phyloP scores from a whole-genome alignment of 2,888 invertebrate genomes.

The Trissolcus brochymenae region DNA sequence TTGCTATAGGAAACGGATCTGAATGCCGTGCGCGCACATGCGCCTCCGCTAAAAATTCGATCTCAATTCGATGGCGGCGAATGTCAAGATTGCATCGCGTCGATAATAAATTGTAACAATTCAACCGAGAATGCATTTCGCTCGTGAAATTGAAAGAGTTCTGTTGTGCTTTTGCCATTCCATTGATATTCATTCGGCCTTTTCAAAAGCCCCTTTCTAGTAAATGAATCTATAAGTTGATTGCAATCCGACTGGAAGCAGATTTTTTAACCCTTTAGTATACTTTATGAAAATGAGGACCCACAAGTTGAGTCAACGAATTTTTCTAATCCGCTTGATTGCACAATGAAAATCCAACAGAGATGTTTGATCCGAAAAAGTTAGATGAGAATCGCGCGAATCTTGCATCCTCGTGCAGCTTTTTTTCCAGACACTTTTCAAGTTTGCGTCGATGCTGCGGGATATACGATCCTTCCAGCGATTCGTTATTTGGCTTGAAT shows the following conservation, averaged over 20 bases:
- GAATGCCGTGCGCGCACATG: conserved; percentile 29
- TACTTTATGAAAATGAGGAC: no score
- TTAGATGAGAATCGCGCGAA: neutral
- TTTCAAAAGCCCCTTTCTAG: neutral
- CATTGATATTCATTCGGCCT: conserved; percentile 7
- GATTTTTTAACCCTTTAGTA: no score
- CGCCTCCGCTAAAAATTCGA: conserved; percentile 58
- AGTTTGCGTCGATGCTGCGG: conserved; percentile 7
- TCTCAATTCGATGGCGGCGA: conserved; percentile 60
- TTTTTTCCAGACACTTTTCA: no score
- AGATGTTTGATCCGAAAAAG: neutral
- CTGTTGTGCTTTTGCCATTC: conserved; percentile 22
- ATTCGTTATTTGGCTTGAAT: conserved; percentile 30
- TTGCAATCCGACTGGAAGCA: no score
- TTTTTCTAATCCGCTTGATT: no score
- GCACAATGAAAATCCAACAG: no score
- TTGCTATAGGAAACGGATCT: conserved; percentile 54
- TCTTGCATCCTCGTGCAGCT: no score
- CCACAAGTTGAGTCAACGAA: no score
- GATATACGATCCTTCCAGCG: conserved; percentile 7
- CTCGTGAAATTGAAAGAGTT: conserved; percentile 50
- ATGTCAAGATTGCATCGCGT: conserved; percentile 60
- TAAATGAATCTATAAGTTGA: no score
- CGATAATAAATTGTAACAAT: conserved; percentile 59
- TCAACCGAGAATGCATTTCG: conserved; percentile 51